Conservation (phyloP, 2,888 invertebrate species). For the Protonemura montana region DNA sequence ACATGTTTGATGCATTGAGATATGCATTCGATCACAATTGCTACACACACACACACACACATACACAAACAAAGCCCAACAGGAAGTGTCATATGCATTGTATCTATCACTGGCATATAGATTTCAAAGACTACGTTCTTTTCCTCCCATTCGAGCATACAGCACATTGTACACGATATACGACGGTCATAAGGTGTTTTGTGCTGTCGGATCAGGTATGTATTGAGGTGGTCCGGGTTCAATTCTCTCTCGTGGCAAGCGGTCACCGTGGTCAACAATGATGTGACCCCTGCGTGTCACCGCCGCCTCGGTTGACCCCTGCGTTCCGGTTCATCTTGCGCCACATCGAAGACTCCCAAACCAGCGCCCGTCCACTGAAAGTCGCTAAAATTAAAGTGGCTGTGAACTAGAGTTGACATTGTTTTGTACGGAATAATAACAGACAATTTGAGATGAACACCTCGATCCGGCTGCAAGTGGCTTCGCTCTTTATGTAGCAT, state of each 20-base stretch:
- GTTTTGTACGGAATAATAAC: background rate
- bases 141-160: no score
- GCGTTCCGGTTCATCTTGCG: background rate
- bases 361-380: no score
- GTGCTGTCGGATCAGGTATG: background rate
- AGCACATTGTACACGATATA: no score
- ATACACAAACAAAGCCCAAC: slow-evolving; percentile 1
- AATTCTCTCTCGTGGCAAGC: background rate
- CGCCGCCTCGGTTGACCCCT: background rate
- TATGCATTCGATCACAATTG: background rate
- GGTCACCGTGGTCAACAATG: background rate
- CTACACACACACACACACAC: background rate
- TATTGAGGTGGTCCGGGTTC: slow-evolving; percentile 12
- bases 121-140: background rate
- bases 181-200: background rate
- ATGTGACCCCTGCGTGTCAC: background rate
- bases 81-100: background rate
- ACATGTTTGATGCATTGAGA: background rate
- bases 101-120: background rate
- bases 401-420: no score
- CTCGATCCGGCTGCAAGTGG: background rate
- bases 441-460: background rate
- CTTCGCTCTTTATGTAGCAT: background rate
- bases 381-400: no score
- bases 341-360: no score